Percentiles rank a stretch among this genome's conserved stretches.
These are phyloP conservation scores for Lophotis ruficrista DNA, from an alignment of 2,113 vertebrate species.

Conservation along the genomic window DNA sequence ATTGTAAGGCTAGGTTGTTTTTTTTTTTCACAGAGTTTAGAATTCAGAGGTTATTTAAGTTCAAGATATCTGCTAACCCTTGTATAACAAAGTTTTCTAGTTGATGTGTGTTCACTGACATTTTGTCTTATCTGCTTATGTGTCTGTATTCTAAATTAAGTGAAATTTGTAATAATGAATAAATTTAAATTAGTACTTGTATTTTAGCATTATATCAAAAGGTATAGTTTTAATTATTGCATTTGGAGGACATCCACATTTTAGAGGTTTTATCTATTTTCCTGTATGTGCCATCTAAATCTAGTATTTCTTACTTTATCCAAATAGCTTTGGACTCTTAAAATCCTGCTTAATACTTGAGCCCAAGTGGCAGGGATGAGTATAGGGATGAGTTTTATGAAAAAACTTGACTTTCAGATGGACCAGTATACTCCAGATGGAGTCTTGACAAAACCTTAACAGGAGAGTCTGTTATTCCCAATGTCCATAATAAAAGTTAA, in stretches of 20 bases:
- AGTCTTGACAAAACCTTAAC: background rate
- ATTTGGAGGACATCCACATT: background rate
- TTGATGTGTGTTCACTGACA: background rate
- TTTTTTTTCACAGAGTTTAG: background rate
- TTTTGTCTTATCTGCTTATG: background rate
- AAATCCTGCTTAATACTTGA: background rate
- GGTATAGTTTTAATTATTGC: background rate
- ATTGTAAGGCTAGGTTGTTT: background rate
- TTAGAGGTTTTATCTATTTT: background rate
- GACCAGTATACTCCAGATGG: background rate
- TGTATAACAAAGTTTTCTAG: background rate
- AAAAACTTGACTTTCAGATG: background rate
- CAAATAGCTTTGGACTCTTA: background rate
- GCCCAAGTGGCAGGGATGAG: background rate
- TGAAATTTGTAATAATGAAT: background rate
- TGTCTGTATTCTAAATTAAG: background rate
- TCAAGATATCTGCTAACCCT: background rate
- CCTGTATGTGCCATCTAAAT: background rate
- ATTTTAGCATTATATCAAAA: background rate
- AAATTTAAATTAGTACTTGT: background rate
- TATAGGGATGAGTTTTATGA: background rate
- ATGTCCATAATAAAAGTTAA: background rate
- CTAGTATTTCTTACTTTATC: background rate
- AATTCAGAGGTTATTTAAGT: background rate
- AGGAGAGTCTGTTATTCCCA: background rate